phyloP scores from a whole-genome alignment of 2,888 invertebrate species.

The Cephus pygmeus region DNA sequence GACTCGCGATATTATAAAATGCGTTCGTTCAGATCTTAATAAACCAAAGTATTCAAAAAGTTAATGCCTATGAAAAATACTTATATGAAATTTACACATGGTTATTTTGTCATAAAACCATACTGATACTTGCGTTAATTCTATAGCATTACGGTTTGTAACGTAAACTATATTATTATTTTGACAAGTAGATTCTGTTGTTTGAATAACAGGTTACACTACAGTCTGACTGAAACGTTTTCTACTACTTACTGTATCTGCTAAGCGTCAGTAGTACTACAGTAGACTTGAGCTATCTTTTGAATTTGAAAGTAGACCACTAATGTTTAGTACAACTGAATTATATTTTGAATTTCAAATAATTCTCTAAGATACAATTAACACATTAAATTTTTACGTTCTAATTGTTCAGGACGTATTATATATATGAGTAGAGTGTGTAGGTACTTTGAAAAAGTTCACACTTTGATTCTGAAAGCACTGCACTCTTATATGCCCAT shows the following conservation, averaged over 20 bases:
- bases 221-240: neutral
- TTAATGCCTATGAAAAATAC: neutral
- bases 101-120: neutral
- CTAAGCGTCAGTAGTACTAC: neutral
- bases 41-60: neutral
- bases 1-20: neutral
- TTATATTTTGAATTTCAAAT: too few relatives aligned
- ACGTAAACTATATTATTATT: neutral
- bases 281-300: too few relatives aligned
- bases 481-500: neutral
- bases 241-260: neutral
- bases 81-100: neutral
- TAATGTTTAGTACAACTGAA: too few relatives aligned
- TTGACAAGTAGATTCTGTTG: neutral
- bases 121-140: neutral
- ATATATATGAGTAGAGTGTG: too few relatives aligned
- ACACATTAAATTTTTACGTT: too few relatives aligned
- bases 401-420: too few relatives aligned
- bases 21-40: neutral
- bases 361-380: too few relatives aligned
- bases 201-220: neutral
- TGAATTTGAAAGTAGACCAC: too few relatives aligned
- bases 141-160: neutral
- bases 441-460: too few relatives aligned
- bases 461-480: neutral